Base-by-base conservation (phyloP, 2,888 invertebrate species). In the Alsophila aescularia region DNA sequence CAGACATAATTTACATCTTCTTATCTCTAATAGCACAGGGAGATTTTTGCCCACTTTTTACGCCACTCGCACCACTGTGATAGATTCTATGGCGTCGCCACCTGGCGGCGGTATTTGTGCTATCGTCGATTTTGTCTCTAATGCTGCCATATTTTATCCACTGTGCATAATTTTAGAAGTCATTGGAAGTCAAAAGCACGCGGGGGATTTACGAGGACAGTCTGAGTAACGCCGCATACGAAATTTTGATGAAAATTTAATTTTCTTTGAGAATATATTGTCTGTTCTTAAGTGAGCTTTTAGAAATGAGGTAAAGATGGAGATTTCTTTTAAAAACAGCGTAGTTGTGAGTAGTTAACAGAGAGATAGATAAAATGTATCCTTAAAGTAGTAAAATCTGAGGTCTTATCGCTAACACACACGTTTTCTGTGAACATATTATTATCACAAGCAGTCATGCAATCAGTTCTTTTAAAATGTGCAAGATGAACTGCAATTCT, bases 1-100 rank as follows among this genome's bases (percentile, higher is more conserved):
- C 66, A 60, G 55, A 56, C 63, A 79, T 82, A 85, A 87, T 89
- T 88, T 89, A 86, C 89, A 88, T 88, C 85, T 80, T 54, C 83
- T 87, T 87, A 88, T 87, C 88, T 81, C 49, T 64, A 60, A 67
- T 71, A 73, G 73, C 74, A 70, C 85, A 86, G 82, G 79, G 75
- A 55, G 13, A 37, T 62, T 70, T 69, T 68, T 69, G 69, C 63
- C 55, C 55, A 54, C 56, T 59, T 62, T 39, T 60, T 62, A 40
- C 54, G 45, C 55, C 47, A 49, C 40, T 56, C 34, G 36, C 48
- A 62, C 45, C 54, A 58, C 62, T 57, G 59, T 52, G 43, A 56
- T 56, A 67, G 64, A 59, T 65, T 43, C 35, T 27, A 29, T 39
- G 15, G 50, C 16, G 51, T 41, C 52, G 52, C 40, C 68, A 69